These are phyloP conservation scores for Hypanus sabinus DNA, from an alignment of 2,113 vertebrate genomes.

Conservation along the genomic window DNA sequence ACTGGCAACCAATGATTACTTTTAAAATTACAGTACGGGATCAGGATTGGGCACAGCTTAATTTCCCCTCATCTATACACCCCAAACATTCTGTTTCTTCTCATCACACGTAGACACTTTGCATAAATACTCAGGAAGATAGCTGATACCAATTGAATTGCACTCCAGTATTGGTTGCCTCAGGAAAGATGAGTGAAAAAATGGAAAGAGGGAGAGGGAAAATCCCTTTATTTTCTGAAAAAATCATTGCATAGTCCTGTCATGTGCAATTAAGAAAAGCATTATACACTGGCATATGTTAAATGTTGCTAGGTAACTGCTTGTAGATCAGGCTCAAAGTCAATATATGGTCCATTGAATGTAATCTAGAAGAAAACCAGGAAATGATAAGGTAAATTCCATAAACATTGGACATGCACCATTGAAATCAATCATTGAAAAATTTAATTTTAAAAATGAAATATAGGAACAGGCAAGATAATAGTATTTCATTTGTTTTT, in stretches of 20 bases:
- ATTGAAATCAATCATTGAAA: not conserved
- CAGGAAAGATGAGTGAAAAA: not conserved
- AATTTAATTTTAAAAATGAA: not conserved
- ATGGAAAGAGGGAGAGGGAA: not conserved
- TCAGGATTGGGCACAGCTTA: not conserved
- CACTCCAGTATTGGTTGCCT: not conserved
- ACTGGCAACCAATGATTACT: not conserved
- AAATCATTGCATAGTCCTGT: not conserved
- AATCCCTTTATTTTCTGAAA: not conserved
- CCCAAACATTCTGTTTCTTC: not conserved
- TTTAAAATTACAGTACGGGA: not conserved
- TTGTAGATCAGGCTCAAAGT: not conserved
- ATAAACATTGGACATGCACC: not conserved
- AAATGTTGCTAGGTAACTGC: constrained; percentile 25
- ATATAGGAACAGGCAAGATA: not conserved
- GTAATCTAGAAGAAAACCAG: not conserved
- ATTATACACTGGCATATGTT: not conserved
- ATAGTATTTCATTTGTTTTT: not conserved
- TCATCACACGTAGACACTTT: not conserved
- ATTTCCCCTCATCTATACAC: not conserved
- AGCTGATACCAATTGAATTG: not conserved
- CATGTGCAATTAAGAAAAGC: constrained; percentile 23
- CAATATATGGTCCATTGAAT: not conserved
- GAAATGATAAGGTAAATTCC: not conserved
- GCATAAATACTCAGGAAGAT: not conserved